Percentiles rank a stretch among this genome's conserved stretches.
These are phyloP conservation scores for Linyphia triangularis DNA, from an alignment of 2,888 invertebrate genomes.

Conservation along the genomic window DNA sequence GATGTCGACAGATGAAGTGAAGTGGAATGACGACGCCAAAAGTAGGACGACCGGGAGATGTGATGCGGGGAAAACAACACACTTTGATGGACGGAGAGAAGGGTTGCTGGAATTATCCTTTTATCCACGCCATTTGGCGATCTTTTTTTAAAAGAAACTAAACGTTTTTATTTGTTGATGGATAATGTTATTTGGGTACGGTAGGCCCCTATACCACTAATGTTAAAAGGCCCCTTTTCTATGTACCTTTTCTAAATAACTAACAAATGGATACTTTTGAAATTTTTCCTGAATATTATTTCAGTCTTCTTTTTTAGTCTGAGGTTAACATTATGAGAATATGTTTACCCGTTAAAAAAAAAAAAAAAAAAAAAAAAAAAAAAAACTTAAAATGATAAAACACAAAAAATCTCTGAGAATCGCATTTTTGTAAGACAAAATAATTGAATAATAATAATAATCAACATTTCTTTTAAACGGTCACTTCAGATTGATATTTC, in stretches of 20 bases:
- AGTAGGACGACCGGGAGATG: neutral
- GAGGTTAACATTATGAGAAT: too few relatives aligned
- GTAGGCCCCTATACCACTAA: neutral
- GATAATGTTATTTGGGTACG: too few relatives aligned
- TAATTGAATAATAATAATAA: too few relatives aligned
- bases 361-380: too few relatives aligned
- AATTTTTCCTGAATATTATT: too few relatives aligned
- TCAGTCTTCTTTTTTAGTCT: too few relatives aligned
- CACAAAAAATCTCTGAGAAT: too few relatives aligned
- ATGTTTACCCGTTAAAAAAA: too few relatives aligned
- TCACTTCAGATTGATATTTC: too few relatives aligned
- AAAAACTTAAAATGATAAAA: too few relatives aligned
- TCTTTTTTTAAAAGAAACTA: neutral
- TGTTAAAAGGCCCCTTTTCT: neutral
- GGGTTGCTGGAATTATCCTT: neutral
- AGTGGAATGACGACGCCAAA: neutral
- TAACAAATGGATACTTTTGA: neutral
- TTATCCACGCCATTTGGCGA: neutral
- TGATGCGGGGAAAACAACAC: neutral
- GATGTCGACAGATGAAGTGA: constrained; percentile 3
- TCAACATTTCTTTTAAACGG: too few relatives aligned
- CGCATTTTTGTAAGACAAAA: too few relatives aligned
- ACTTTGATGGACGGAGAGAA: neutral
- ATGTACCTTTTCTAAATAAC: neutral
- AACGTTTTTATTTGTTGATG: neutral